Evolutionary conservation across 2,113 vertebrate species (phyloP), one percentile per base, ranked within the genome.

Genomic region (Argyrosomus japonicus): DNA sequence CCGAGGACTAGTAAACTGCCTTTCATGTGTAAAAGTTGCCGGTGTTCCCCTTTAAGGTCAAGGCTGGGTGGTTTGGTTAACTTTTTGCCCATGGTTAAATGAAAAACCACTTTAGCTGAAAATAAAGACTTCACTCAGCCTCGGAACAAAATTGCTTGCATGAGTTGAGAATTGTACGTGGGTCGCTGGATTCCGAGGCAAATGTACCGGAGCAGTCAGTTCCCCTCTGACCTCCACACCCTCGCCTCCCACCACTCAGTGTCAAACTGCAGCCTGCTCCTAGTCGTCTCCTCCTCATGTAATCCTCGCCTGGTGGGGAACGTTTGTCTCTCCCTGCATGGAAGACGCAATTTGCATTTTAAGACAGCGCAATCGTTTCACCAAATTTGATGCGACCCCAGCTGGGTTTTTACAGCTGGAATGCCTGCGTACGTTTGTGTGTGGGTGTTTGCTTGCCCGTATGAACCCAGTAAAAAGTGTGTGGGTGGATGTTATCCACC

Each of bases 401-500:
- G 79, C 75, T 80, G 74, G 36, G 0, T 77, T 83, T 68, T 67
- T 69, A 50, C 57, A 86, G 73, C 79, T 45, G 72, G 47, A 57
- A 25, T 21, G 70, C 32, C 43, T 70, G 36, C 50, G 27, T 27
- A 51, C 79, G 64, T 82, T 45, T 68, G 64, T 70, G 80, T 77
- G 9, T 71, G 43, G 27, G 58, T 56, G 70, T 77, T 68, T 21
- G 43, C n/a, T 63, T 81, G 50, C 29, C 47, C 70, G 50, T 45
- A 48, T 54, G 51, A 65, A 60, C 25, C 51, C 17, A 15, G 62
- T 1, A 23, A 48, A 69, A 58, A 65, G 50, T 40, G 65, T 12
- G 54, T 57, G 77, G 53, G 74, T 18, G 50, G 60, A 63, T 77
- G 67, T 43, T 50, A 53, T 73, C 58, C 51, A 25, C 61, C 79